Evolutionary conservation across 2,888 invertebrate genomes (phyloP), one percentile per base, ranked within the genome.

Genomic region (Stenolophus ochropezus): DNA sequence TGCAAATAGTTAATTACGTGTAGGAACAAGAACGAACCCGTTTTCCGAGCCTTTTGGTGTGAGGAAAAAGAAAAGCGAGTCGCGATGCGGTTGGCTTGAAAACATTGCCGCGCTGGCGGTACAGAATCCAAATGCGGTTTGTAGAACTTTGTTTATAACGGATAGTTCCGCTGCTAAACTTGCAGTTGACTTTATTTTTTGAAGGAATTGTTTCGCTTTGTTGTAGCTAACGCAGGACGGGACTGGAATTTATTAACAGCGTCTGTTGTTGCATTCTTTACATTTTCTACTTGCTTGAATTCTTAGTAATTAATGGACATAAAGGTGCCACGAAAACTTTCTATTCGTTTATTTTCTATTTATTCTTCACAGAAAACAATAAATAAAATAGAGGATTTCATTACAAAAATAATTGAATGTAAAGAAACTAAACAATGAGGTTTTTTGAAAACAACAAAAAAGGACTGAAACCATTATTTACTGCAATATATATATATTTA

Each of bases 101-200:
- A 73, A 73, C 73, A 73, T 73, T 20, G 73, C 14, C 11, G 33
- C 11, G 33, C 4, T 61, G 1, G 61, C 23, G 47, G 73, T 14
- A 14, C 49, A 73, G 73, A 73, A 73, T 73, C 49, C 47, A 73
- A 73, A 73, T 47, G 47, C 49, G 73, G 49, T 73, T 73, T 73
- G 73, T 47, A 73, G 61, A 73, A 49, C 73, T 49, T 73, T 73
- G 49, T 73, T 73, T 73, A 73, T 49, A 61, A 61, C 61, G 61
- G 23, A 61, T 61, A 61, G 61, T 61, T 61, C 23, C 61, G 61
- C 23, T 61, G 61, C 25, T 61, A 61, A 61, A 61, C 61, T 61
- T 61, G 61, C 61, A 61, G 61, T 61, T 61, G 61, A 61, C 61
- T 61, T 61, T 61, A 61, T 61, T 61, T 61, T 61, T 61, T 61